Base-by-base conservation (phyloP, 2,888 invertebrate genomes). In the Abscondita cerata region DNA sequence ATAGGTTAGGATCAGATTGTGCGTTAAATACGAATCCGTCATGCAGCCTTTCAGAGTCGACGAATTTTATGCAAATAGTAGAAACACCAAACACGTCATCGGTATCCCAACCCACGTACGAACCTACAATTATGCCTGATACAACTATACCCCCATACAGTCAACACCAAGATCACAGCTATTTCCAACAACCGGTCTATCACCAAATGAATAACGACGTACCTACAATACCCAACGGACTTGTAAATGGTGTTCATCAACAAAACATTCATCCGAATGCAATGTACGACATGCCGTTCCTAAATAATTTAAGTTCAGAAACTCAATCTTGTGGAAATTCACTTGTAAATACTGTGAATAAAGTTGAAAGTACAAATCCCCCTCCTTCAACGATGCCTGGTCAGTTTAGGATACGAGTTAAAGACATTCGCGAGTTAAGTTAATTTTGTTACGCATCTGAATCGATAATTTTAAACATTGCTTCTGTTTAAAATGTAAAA, bases 131-230 rank as follows among this genome's bases (percentile, higher is more conserved):
- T 9, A 47, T 46, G 9, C 25, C 54, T 19, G 34, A 47, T 9
- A 31, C 1, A 8, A 25, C 20, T 12, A 5, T 20, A 25, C 4
- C 9, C 13, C 20, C 40, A 13, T 51, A 13, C 33, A 51, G 40
- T 40, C 48, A 53, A 41, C 59, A 53, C 48, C 41, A 54, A 16
- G 61, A 61, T 34, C 61, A 61, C 19, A 61, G 61, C 34, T 61
- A 60, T 50, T 33, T 56, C 5, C 55, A 61, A 40, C 50, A 46
- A 33, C 48, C 25, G 25, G 6, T 34, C 2, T 9, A 36, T 11
- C 18, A 41, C n/a, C 31, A 33, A 31, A 33, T 25, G 8, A 48
- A 40, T 19, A 54, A 48, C 40, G 47, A 41, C 1, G 15, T 50
- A 33, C n/a, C 18, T 12, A 54, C 12, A 19, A 11, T 20, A 4